phyloP scores from a whole-genome alignment of 1,140 invertebrate genomes.

The Apis laboriosa region DNA sequence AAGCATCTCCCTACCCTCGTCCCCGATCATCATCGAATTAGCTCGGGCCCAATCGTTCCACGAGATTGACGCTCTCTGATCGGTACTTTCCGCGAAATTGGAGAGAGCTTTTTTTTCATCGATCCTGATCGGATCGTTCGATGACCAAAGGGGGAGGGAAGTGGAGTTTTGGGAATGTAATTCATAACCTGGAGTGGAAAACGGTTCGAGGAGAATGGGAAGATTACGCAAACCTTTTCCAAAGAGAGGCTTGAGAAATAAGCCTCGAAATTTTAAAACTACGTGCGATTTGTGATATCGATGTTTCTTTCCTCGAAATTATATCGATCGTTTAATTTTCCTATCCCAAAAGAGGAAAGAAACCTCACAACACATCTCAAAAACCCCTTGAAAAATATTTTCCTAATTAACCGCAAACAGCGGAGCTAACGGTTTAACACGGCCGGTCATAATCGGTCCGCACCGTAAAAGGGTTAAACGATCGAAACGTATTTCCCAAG shows the following conservation, averaged over 20 bases:
- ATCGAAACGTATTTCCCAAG: not conserved
- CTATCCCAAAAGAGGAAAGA: too few relatives aligned
- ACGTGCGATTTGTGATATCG: too few relatives aligned
- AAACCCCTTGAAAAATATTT: not conserved
- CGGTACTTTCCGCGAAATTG: constrained; percentile 63
- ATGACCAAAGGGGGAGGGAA: constrained; percentile 14
- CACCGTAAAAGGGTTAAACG: not conserved
- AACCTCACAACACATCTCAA: too few relatives aligned
- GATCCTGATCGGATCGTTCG: constrained; percentile 12
- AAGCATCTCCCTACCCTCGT: too few relatives aligned
- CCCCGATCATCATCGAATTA: constrained; percentile 63
- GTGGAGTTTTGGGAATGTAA: not conserved
- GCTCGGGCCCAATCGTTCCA: constrained; percentile 50
- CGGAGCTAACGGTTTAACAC: not conserved
- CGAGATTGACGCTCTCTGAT: constrained; percentile 52
- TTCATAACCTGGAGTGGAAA: too few relatives aligned
- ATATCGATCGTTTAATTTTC: too few relatives aligned
- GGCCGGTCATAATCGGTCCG: not conserved
- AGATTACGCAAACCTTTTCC: constrained; percentile 24
- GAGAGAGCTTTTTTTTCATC: not conserved
- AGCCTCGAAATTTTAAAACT: too few relatives aligned
- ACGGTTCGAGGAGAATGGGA: not conserved
- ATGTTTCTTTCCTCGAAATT: too few relatives aligned
- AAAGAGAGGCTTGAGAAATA: too few relatives aligned
- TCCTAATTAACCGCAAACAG: not conserved